phyloP scores from a whole-genome alignment of 2,797 vertebrate genomes.

The Monodelphis domestica region DNA sequence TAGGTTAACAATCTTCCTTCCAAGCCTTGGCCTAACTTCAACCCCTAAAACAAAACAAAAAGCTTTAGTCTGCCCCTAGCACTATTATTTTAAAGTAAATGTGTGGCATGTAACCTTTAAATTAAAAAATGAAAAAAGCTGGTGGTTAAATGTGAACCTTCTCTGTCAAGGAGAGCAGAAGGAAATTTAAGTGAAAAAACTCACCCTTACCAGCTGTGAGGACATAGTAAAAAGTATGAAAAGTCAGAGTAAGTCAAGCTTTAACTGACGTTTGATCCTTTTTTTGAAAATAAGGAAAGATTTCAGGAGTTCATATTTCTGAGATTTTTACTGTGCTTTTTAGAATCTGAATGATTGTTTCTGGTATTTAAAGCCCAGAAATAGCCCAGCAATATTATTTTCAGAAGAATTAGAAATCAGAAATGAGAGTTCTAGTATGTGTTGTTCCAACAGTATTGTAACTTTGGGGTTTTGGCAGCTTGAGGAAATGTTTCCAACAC shows the following conservation, averaged over 20 bases:
- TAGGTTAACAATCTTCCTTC: constrained; percentile 65
- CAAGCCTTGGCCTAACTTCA: constrained; percentile 58
- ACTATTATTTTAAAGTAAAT: constrained; percentile 65
- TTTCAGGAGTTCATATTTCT: constrained; percentile 48
- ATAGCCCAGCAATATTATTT: constrained; percentile 2
- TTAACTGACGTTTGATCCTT: constrained; percentile 50
- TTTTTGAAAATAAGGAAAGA: constrained; percentile 14
- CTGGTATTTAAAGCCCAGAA: constrained; percentile 38
- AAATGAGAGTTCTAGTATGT: not conserved
- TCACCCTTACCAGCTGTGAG: constrained; percentile 11
- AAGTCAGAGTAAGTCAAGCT: constrained; percentile 44
- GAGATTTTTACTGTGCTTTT: constrained; percentile 19
- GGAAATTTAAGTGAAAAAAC: constrained; percentile 14
- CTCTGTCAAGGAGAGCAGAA: constrained; percentile 40
- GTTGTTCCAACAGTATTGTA: not conserved
- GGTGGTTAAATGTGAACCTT: constrained; percentile 35
- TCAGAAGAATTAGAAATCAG: not conserved
- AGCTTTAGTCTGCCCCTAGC: constrained; percentile 57
- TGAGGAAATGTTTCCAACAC: not conserved
- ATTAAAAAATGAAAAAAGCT: constrained; percentile 60
- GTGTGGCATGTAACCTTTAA: constrained; percentile 51
- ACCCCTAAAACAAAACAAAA: constrained; percentile 31
- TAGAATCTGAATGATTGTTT: constrained; percentile 40
- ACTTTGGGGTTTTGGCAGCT: not conserved
- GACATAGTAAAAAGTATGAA: constrained; percentile 24